A percentile compares a stretch with the other conserved stretches of the same genome.
These are phyloP conservation scores for Haliclystus octoradiatus DNA, from an alignment of 30 jellyfish, hydroid and myxozoan genomes.

Conservation along the genomic window DNA sequence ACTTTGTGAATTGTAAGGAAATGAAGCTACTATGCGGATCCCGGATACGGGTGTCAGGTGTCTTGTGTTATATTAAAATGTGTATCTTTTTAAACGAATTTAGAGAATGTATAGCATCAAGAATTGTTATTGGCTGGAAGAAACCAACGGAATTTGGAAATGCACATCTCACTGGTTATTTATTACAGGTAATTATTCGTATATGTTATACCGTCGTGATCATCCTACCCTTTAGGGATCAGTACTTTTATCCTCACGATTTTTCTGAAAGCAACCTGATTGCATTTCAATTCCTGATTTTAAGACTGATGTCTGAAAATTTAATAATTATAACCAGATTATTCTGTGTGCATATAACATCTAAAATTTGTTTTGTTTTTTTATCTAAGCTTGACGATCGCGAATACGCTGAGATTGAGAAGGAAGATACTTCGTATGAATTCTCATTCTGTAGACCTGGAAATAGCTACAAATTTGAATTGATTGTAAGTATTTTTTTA, in stretches of 20 bases:
- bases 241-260: too few species aligned
- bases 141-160: conserved; percentile 38
- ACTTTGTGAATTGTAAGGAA: too few species aligned
- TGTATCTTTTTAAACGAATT: background rate
- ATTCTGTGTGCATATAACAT: background rate
- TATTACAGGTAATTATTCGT: conserved; percentile 7
- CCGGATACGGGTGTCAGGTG: too few species aligned
- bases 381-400: background rate
- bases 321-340: too few species aligned
- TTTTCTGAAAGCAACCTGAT: too few species aligned
- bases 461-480: conserved; percentile 12
- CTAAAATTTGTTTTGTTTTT: too few species aligned
- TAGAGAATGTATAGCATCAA: conserved; percentile 33
- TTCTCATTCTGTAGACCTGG: conserved; percentile 43
- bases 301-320: conserved; percentile 27
- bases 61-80: too few species aligned
- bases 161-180: conserved; percentile 22
- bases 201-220: too few species aligned
- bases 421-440: conserved; percentile 12
- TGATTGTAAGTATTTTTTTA: conserved; percentile 12
- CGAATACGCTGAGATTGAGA: background rate
- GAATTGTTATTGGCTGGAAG: conserved; percentile 24
- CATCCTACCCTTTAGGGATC: too few species aligned
- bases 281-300: conserved; percentile 19
- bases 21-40: too few species aligned